Evolutionary conservation across 2,113 vertebrate genomes (phyloP), one percentile per base, ranked within the genome.

Genomic region (Tachysurus vachellii): DNA sequence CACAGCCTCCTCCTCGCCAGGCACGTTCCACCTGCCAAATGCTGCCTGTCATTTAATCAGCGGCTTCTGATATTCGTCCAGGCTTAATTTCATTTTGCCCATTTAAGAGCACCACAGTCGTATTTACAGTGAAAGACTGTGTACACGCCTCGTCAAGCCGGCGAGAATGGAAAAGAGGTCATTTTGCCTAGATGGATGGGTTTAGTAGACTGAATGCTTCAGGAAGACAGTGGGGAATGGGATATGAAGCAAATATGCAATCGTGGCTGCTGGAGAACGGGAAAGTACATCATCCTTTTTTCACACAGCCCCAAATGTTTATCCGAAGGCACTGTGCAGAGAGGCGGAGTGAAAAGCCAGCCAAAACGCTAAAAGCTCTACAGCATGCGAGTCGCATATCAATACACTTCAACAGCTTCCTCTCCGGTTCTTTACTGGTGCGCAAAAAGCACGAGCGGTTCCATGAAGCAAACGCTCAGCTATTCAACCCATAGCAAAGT

Each of bases 1-100:
- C 50, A 42, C 28, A 64, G 66, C 82, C 82, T 77, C 70, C 85
- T 77, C 70, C 85, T 85, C 23, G 75, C 86, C 80, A 77, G 26
- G 61, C 86, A 79, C 76, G 83, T 59, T 90, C 88, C 87, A 88
- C 89, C 82, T 85, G 88, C 84, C 85, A 84, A 56, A 89, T 50
- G 66, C 86, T 76, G 56, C 53, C 62, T 68, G 50, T 70, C 82
- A 87, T 87, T 87, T 73, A 77, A 82, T 70, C 50, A 28, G 50
- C 53, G 14, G 84, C 86, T 83, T 87, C 85, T 85, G 82, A 89
- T 76, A 84, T 56, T 76, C 77, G 83, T 89, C 83, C 88, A 89
- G 80, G 50, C 61, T 68, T 77, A 5, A 68, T 89, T 87, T 86
- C 62, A 26, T 90, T 89, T 82, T 73, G 59, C 61, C 75, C 70